Evolutionary conservation across 2,888 invertebrate genomes (phyloP).

Genomic region (Orchestes rusci): DNA sequence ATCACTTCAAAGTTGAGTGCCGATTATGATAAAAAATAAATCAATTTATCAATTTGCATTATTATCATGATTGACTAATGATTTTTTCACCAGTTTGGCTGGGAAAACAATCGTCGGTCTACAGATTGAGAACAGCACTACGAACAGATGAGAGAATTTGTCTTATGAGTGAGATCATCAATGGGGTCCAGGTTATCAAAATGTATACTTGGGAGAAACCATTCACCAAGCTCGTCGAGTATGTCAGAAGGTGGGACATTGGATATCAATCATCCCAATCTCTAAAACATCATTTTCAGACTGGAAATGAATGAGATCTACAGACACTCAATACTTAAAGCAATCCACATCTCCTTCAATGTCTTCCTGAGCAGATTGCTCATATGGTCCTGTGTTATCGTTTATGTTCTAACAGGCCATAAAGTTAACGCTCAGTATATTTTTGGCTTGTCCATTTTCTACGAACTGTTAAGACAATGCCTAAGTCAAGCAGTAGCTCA

Average conservation of each 20-base stretch:
- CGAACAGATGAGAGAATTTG: slow-evolving; percentile 58
- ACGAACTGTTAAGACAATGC: slow-evolving; percentile 59
- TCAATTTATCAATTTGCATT: too few relatives aligned
- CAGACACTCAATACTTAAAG: slow-evolving; percentile 56
- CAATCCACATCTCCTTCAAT: slow-evolving; percentile 55
- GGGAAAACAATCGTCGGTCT: slow-evolving; percentile 36
- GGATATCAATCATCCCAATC: background rate
- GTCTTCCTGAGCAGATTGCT: slow-evolving; percentile 79
- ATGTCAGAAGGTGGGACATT: slow-evolving; percentile 25
- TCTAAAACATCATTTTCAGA: slow-evolving; percentile 5
- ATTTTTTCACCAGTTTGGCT: slow-evolving; percentile 33
- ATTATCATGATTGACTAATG: too few relatives aligned
- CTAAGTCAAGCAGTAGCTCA: slow-evolving; percentile 56
- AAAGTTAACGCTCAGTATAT: slow-evolving; percentile 54
- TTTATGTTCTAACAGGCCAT: slow-evolving; percentile 61
- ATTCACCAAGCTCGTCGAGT: slow-evolving; percentile 31
- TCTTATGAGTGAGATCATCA: slow-evolving; percentile 62
- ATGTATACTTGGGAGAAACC: too few relatives aligned
- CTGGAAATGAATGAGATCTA: slow-evolving; percentile 58
- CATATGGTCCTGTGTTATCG: slow-evolving; percentile 69
- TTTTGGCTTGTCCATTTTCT: slow-evolving; percentile 66
- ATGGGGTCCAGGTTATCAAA: slow-evolving; percentile 45
- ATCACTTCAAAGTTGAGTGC: too few relatives aligned
- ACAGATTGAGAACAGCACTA: slow-evolving; percentile 47
- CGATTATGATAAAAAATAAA: too few relatives aligned